Conservation (phyloP, 2,113 vertebrate genomes). For the Corythoichthys haematopterus region DNA sequence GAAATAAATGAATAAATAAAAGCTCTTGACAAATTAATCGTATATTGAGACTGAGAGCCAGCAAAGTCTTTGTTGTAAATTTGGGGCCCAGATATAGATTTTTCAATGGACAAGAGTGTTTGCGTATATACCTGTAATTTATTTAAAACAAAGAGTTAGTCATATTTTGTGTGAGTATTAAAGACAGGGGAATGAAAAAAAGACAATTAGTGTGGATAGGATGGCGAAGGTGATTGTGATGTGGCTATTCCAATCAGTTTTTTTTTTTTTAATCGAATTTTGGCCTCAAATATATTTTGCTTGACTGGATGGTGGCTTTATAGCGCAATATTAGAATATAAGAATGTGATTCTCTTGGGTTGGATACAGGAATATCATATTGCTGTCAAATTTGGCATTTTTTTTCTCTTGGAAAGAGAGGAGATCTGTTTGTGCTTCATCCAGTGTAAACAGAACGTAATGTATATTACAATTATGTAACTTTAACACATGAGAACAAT, state of each 20-base stretch:
- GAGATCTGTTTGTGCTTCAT: too few species aligned
- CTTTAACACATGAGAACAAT: too few species aligned
- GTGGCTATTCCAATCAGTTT: not conserved
- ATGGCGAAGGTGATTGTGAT: not conserved
- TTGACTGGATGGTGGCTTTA: too few species aligned
- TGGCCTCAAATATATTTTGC: not conserved
- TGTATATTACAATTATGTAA: too few species aligned
- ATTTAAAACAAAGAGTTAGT: not conserved
- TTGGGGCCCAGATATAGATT: conserved; percentile 1
- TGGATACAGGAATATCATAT: too few species aligned
- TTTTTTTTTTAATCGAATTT: not conserved
- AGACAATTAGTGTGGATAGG: not conserved
- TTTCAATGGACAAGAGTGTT: not conserved
- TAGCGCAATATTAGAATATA: not conserved
- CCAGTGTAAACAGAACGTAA: too few species aligned
- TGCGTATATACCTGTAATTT: not conserved
- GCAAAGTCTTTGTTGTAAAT: conserved; percentile 20
- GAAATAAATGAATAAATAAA: conserved; percentile 35
- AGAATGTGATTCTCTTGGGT: too few species aligned
- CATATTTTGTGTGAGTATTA: not conserved
- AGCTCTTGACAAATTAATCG: conserved; percentile 56
- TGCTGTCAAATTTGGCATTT: too few species aligned
- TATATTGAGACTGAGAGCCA: conserved; percentile 45
- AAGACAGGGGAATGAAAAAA: not conserved
- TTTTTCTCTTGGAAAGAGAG: too few species aligned